Evolutionary conservation across 2,113 vertebrate genomes (phyloP).

Genomic region (Chunga burmeisteri): DNA sequence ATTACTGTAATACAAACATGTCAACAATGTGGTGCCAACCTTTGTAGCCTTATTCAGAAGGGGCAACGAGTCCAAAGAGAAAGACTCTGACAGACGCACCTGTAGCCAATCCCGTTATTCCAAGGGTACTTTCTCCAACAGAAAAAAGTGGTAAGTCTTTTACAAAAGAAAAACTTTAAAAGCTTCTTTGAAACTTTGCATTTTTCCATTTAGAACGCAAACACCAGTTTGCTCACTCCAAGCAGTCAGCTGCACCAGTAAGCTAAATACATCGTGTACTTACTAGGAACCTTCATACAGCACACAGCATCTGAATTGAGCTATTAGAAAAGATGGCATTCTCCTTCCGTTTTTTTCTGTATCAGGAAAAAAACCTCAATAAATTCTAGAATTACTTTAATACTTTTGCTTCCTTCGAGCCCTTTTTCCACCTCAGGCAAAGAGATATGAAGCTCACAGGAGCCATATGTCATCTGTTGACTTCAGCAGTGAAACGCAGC

Average conservation of each 20-base stretch:
- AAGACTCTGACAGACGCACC: not conserved
- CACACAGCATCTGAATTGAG: not conserved
- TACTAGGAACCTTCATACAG: not conserved
- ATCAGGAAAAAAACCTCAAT: not conserved
- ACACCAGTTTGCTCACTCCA: not conserved
- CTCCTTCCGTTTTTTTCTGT: not conserved
- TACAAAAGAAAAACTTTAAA: not conserved
- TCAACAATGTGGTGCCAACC: not conserved
- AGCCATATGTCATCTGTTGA: constrained; percentile 35
- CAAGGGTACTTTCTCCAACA: not conserved
- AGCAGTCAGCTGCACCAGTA: not conserved
- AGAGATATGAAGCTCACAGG: not conserved
- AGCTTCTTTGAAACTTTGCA: not conserved
- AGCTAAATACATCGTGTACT: not conserved
- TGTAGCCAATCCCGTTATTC: not conserved
- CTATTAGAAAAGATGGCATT: not conserved
- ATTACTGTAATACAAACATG: not conserved
- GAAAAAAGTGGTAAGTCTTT: not conserved
- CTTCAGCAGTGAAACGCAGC: not conserved
- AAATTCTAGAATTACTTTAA: not conserved
- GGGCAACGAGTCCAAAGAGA: not conserved
- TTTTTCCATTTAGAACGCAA: not conserved
- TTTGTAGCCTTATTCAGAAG: not conserved
- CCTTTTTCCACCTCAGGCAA: not conserved
- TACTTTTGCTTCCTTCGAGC: not conserved